Conservation (phyloP, 2,113 vertebrate genomes). For the Petroica traversi region DNA sequence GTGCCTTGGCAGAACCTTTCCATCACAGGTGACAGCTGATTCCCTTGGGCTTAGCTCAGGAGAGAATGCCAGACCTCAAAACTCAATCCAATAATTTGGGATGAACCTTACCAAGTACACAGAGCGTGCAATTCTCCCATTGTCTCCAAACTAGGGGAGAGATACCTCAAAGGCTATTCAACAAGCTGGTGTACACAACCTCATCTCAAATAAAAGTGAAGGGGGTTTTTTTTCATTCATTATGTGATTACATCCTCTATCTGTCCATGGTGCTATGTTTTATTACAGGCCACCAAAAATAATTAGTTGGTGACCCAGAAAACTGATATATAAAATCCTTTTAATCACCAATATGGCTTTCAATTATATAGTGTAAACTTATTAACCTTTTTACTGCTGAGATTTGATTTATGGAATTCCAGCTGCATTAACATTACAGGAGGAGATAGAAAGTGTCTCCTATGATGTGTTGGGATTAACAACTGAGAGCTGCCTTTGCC, state of each 20-base stretch:
- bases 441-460: slow-evolving; percentile 62
- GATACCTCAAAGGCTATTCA: background rate
- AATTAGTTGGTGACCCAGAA: slow-evolving; percentile 82
- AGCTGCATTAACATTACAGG: slow-evolving; percentile 67
- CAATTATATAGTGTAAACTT: slow-evolving; percentile 80
- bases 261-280: slow-evolving; percentile 61
- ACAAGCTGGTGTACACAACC: background rate
- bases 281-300: slow-evolving; percentile 78
- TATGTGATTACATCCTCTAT: slow-evolving; percentile 64
- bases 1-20: slow-evolving; percentile 7
- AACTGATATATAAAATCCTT: slow-evolving; percentile 80
- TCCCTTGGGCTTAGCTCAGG: slow-evolving; percentile 28
- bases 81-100: slow-evolving; percentile 11
- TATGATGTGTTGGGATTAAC: slow-evolving; percentile 49
- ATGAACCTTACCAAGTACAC: background rate
- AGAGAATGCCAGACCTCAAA: slow-evolving; percentile 8
- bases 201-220: slow-evolving; percentile 20
- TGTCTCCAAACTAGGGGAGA: background rate
- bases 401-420: slow-evolving; percentile 78
- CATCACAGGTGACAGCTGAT: slow-evolving; percentile 42
- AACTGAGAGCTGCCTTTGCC: slow-evolving; percentile 32
- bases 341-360: slow-evolving; percentile 83
- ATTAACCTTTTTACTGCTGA: slow-evolving; percentile 82
- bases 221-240: slow-evolving; percentile 34
- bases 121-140: fast-evolving